A percentile compares a stretch with the other conserved stretches of the same genome.
These are phyloP conservation scores for Pseudoatta argentina DNA, from an alignment of 1,140 invertebrate genomes.

Conservation along the genomic window DNA sequence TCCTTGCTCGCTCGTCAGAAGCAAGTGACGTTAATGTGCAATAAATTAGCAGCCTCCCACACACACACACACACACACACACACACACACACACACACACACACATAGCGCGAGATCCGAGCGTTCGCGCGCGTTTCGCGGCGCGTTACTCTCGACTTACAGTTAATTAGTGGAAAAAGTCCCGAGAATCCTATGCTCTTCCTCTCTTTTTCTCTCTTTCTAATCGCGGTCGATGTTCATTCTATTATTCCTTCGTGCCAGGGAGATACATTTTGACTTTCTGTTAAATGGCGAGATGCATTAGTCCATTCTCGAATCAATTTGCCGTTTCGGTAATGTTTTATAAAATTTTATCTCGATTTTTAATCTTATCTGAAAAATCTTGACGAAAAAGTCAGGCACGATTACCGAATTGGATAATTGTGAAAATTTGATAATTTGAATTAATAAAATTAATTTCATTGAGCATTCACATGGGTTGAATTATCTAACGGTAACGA, in stretches of 20 bases:
- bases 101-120: conserved; percentile 54
- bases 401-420: not conserved
- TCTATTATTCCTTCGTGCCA: not conserved
- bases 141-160: conserved; percentile 26
- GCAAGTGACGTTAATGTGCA: conserved; percentile 85
- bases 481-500: conserved; percentile 42
- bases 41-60: conserved; percentile 85
- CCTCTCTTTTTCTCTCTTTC: not conserved
- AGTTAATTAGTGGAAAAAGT: conserved; percentile 39
- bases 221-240: conserved; percentile 19
- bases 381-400: not conserved
- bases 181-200: not conserved
- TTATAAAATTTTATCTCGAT: not conserved
- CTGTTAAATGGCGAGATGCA: not conserved
- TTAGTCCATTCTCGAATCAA: not conserved
- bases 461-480: not conserved
- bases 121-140: not conserved
- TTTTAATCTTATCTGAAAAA: not conserved
- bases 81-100: conserved; percentile 52
- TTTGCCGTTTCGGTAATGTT: not conserved
- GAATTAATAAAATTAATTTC: conserved; percentile 7
- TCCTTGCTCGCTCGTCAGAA: conserved; percentile 76
- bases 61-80: conserved; percentile 71
- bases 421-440: not conserved
- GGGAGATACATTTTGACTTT: not conserved